Percentiles rank a stretch among this genome's conserved stretches.
phyloP scores from a whole-genome alignment of 2,888 invertebrate species.

The Hypsopygia costalis region DNA sequence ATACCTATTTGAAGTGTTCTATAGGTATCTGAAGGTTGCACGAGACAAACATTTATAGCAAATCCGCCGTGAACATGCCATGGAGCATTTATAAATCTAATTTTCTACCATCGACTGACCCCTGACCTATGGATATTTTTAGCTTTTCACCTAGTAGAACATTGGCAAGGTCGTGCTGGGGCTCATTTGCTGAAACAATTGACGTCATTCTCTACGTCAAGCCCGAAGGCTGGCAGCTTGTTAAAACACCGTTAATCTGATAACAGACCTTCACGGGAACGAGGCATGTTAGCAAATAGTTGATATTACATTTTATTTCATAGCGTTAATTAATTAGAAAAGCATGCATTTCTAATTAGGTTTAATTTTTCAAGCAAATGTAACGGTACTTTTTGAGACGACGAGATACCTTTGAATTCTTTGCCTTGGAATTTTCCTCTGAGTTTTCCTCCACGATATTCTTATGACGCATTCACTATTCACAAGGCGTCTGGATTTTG shows the following conservation, averaged over 20 bases:
- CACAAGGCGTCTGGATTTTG: slow-evolving; percentile 26
- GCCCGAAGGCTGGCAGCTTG: slow-evolving; percentile 53
- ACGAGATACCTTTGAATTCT: slow-evolving; percentile 37
- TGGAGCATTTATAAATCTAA: slow-evolving; percentile 20
- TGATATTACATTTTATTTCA: not conserved
- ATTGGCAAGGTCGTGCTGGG: slow-evolving; percentile 53
- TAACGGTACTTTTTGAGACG: slow-evolving; percentile 16
- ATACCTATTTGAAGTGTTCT: not conserved
- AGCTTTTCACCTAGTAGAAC: slow-evolving; percentile 51
- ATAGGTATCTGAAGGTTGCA: not conserved
- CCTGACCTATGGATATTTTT: slow-evolving; percentile 70
- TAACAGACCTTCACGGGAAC: slow-evolving; percentile 40
- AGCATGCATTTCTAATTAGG: not conserved
- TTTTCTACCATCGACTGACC: slow-evolving; percentile 43
- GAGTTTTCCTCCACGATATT: slow-evolving; percentile 30
- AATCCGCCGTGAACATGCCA: not conserved
- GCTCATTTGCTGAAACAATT: slow-evolving; percentile 74
- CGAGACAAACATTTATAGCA: not conserved
- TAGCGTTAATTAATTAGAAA: slow-evolving; percentile 13
- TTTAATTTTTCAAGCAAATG: not conserved
- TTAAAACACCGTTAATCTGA: slow-evolving; percentile 56
- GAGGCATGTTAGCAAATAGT: slow-evolving; percentile 14
- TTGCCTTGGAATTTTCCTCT: slow-evolving; percentile 34
- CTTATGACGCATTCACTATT: slow-evolving; percentile 34
- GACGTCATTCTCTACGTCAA: slow-evolving; percentile 51